Evolutionary conservation across 92 coral and sea anemone genomes (phyloP).

Genomic region (Pocillopora grandis): DNA sequence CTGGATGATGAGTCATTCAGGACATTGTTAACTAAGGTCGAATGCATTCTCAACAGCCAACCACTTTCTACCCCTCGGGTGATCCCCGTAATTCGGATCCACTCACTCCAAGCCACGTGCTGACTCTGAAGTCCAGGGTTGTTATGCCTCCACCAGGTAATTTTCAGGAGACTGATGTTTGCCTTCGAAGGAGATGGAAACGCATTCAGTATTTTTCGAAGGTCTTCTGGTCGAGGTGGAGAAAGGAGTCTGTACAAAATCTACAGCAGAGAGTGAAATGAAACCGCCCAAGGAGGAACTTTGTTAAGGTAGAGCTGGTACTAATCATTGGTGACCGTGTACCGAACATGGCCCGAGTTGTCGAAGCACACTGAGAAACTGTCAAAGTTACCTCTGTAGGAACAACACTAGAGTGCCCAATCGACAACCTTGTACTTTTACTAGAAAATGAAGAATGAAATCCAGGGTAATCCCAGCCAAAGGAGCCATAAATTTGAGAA

Average conservation of each 20-base stretch:
- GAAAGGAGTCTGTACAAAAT: background rate
- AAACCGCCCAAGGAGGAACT: background rate
- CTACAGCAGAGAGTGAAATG: background rate
- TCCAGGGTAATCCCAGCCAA: constrained; percentile 4
- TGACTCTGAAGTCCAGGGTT: background rate
- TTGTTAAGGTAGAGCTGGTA: background rate
- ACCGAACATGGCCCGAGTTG: constrained; percentile 12
- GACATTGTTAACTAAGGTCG: background rate
- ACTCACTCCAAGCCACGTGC: constrained; percentile 1
- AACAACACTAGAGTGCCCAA: constrained; percentile 7
- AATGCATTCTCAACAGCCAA: background rate
- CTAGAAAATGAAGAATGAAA: constrained; percentile 1
- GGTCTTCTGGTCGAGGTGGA: constrained; percentile 15
- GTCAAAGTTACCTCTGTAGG: background rate
- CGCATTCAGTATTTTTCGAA: background rate
- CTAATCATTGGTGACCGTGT: background rate
- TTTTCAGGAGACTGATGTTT: background rate
- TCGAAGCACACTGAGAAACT: constrained; percentile 6
- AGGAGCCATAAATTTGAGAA: constrained; percentile 1
- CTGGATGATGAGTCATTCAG: background rate
- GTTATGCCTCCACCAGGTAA: constrained; percentile 1
- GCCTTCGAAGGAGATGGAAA: background rate
- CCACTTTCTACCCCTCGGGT: background rate
- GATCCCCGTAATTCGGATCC: background rate
- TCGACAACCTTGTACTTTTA: background rate